phyloP scores from a whole-genome alignment of 2,888 invertebrate species.

The Hemistola chrysoprasaria region DNA sequence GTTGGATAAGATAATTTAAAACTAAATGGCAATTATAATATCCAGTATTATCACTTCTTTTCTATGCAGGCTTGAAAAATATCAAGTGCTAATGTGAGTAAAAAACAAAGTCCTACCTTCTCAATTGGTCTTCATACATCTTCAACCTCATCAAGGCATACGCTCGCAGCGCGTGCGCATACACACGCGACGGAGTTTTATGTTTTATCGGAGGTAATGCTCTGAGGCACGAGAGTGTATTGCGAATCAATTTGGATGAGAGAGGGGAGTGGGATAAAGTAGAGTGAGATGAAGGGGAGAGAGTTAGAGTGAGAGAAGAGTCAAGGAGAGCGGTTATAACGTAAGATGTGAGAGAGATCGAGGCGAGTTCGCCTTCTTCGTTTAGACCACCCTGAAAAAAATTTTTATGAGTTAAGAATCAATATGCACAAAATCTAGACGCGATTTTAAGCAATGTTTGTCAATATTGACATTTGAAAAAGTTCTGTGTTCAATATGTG shows the following conservation, averaged over 20 bases:
- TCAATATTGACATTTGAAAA: too few relatives aligned
- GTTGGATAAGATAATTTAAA: too few relatives aligned
- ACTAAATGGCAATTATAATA: too few relatives aligned
- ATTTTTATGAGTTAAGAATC: background rate
- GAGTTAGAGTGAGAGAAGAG: too few relatives aligned
- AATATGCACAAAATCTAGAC: too few relatives aligned
- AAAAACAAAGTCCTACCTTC: constrained; percentile 24
- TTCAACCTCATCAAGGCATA: constrained; percentile 58
- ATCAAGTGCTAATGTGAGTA: too few relatives aligned
- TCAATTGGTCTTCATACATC: constrained; percentile 52
- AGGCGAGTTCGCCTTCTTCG: constrained; percentile 75
- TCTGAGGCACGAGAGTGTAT: constrained; percentile 83
- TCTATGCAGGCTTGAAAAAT: too few relatives aligned
- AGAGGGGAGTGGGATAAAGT: constrained; percentile 40
- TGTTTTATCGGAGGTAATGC: constrained; percentile 60
- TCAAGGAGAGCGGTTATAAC: constrained; percentile 85
- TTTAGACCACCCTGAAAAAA: constrained; percentile 75
- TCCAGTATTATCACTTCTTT: too few relatives aligned
- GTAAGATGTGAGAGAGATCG: constrained; percentile 86
- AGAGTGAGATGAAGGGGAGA: too few relatives aligned
- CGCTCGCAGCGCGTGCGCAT: constrained; percentile 56
- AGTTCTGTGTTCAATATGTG: too few relatives aligned
- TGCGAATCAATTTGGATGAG: constrained; percentile 68
- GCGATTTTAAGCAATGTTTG: too few relatives aligned
- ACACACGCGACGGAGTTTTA: constrained; percentile 47